phyloP scores from a whole-genome alignment of 2,113 vertebrate species.

The Rynchops niger region DNA sequence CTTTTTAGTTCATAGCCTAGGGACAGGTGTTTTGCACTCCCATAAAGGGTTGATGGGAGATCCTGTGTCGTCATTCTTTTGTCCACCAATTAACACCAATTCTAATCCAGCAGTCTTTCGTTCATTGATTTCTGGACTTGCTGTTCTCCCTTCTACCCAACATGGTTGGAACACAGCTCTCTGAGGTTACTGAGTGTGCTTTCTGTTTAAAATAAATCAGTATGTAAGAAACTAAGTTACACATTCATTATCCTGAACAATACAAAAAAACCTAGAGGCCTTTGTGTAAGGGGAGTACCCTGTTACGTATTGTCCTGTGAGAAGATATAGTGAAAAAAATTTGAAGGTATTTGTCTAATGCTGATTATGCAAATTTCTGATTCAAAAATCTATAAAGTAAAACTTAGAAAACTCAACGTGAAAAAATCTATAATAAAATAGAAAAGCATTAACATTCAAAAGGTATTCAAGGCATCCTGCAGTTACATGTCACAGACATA shows the following conservation, averaged over 20 bases:
- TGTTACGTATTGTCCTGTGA: not conserved
- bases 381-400: not conserved
- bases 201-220: not conserved
- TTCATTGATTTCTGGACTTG: not conserved
- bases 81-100: not conserved
- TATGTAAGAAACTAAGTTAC: not conserved
- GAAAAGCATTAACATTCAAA: not conserved
- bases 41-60: not conserved
- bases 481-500: not conserved
- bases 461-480: not conserved
- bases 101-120: not conserved
- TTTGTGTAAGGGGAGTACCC: not conserved
- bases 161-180: not conserved
- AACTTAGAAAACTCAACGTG: not conserved
- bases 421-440: not conserved
- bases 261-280: not conserved
- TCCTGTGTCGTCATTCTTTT: not conserved
- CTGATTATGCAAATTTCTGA: not conserved
- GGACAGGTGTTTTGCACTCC: not conserved
- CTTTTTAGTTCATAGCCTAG: not conserved
- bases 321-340: not conserved
- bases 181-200: not conserved
- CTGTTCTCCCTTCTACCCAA: not conserved
- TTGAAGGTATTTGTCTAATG: not conserved
- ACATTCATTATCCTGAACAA: not conserved